These are phyloP conservation scores for Ganaspis sp. DNA, from an alignment of 1,140 invertebrate genomes.

Conservation along the genomic window DNA sequence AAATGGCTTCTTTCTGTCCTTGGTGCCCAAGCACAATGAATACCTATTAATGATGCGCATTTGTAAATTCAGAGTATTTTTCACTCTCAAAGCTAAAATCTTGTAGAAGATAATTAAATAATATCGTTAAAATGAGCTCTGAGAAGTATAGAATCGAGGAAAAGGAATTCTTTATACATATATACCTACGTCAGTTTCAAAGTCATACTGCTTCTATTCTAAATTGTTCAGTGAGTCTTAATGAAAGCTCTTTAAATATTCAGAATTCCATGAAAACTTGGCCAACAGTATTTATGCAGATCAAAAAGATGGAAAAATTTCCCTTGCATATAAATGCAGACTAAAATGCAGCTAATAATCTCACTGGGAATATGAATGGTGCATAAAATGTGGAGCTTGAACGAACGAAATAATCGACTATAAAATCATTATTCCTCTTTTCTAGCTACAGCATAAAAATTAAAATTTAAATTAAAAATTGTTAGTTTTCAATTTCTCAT, in stretches of 20 bases:
- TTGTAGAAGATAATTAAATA: neutral
- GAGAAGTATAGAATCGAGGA: neutral
- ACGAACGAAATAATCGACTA: constrained; percentile 7
- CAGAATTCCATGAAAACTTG: constrained; percentile 15
- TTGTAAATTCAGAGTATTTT: neutral
- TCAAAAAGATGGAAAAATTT: constrained; percentile 15
- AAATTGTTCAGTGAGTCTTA: neutral
- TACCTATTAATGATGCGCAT: neutral
- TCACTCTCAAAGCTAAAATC: neutral
- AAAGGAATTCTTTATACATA: too few species aligned
- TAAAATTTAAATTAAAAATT: neutral
- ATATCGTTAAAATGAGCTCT: neutral
- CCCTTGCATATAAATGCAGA: constrained; percentile 1
- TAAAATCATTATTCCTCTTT: constrained; percentile 13
- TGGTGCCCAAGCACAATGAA: too few species aligned
- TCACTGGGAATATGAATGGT: constrained; percentile 5
- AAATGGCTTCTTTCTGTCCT: too few species aligned
- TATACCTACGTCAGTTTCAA: neutral
- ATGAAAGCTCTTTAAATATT: constrained; percentile 23
- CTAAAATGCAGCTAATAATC: constrained; percentile 27
- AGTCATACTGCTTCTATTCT: neutral
- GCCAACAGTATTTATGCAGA: constrained; percentile 21
- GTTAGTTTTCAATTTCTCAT: neutral
- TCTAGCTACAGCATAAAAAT: neutral
- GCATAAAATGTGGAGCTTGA: constrained; percentile 4